Evolutionary conservation across 2,888 invertebrate genomes (phyloP), one percentile per base, ranked within the genome.

Genomic region (Aphodius sticticus): DNA sequence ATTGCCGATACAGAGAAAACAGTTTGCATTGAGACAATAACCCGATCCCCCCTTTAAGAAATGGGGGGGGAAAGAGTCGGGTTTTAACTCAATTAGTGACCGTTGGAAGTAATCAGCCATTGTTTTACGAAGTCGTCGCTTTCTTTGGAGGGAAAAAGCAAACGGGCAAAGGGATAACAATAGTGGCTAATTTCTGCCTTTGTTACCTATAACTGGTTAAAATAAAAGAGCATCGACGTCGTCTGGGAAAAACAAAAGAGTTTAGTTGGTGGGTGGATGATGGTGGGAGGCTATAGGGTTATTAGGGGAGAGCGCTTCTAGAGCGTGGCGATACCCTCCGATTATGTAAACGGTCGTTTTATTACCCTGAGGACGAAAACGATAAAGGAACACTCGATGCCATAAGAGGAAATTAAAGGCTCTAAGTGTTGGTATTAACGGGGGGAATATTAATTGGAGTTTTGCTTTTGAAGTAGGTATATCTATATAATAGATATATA

Each of bases 131-230:
- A 53, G 53, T 53, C 53, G 53, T 53, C 53, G 53, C 12, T 53
- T 53, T 53, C 7, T 12, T 53, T 53, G 12, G 53, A 53, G 12
- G 9, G 53, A 53, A 53, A 53, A 53, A 53, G 53, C 53, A 53
- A 53, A 53, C 53, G 53, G 26, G 26, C 26, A 26, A 26, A 26
- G 26, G 26, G 26, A 53, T 53, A 53, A 53, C 53, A 53, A 53
- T 53, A 53, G 53, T 53, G 53, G 53, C 53, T 53, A 53, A 53
- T 53, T 53, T 53, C 53, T 53, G 53, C 53, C 53, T 53, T 53
- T 53, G 53, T 53, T 53, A 12, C 12, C 53, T 53, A 7, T 53
- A 53, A 53, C 53, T 53, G 53, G 53, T 1, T 2, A 53, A 53
- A 53, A 53, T 53, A 53, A 53, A 53, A 53, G 53, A 12, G 53